A percentile compares a stretch with the other conserved stretches of the same genome.
phyloP scores from a whole-genome alignment of 1,140 invertebrate species.

The Antheraea pernyi region DNA sequence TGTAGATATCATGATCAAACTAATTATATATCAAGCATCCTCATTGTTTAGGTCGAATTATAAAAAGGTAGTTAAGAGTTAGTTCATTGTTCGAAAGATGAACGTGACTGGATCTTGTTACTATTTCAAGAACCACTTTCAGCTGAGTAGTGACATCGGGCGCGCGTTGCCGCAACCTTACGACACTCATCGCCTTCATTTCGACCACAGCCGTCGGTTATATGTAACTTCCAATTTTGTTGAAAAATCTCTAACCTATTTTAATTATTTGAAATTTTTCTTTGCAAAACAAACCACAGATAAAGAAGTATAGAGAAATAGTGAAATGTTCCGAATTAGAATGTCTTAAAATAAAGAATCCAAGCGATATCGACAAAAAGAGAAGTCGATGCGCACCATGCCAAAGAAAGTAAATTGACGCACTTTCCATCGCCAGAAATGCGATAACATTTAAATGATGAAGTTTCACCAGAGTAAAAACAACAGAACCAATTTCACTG shows the following conservation, averaged over 20 bases:
- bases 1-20: too few relatives aligned
- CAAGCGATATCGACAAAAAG: constrained; percentile 57
- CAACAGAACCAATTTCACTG: constrained; percentile 15
- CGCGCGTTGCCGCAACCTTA: constrained; percentile 33
- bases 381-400: constrained; percentile 45
- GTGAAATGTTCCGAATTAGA: constrained; percentile 13
- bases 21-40: too few relatives aligned
- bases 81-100: constrained; percentile 6
- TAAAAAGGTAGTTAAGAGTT: too few relatives aligned
- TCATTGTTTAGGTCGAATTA: too few relatives aligned
- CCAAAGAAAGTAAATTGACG: constrained; percentile 29
- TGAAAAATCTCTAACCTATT: too few relatives aligned
- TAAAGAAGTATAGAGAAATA: not conserved
- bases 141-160: constrained; percentile 40
- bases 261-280: too few relatives aligned
- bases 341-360: constrained; percentile 33
- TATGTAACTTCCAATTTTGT: too few relatives aligned
- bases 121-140: constrained; percentile 44
- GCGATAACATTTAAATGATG: constrained; percentile 38
- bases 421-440: constrained; percentile 48
- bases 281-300: too few relatives aligned
- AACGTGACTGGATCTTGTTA: constrained; percentile 41
- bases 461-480: constrained; percentile 37
- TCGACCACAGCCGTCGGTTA: constrained; percentile 5
- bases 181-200: constrained; percentile 31